Percentiles rank a stretch among this genome's conserved stretches.
phyloP scores from a whole-genome alignment of 1,140 invertebrate genomes.

The Bombus breviceps region DNA sequence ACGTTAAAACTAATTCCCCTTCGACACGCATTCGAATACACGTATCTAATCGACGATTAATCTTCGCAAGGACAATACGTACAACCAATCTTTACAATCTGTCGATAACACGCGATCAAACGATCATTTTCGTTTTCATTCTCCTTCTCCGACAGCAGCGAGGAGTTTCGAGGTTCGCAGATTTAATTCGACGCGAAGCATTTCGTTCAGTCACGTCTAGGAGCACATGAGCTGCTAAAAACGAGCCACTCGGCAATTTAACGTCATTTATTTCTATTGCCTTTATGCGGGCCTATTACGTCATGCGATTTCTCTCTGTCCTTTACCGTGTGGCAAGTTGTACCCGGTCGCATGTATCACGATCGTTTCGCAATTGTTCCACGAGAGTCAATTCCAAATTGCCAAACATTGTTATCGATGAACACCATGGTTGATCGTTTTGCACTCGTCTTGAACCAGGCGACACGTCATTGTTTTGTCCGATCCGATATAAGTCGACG shows the following conservation, averaged over 20 bases:
- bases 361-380: slow-evolving; percentile 19
- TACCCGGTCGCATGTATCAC: background rate
- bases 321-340: slow-evolving; percentile 32
- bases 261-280: slow-evolving; percentile 72
- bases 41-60: slow-evolving; percentile 48
- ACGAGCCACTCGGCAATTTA: slow-evolving; percentile 68
- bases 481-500: background rate
- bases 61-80: slow-evolving; percentile 41
- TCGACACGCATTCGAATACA: background rate
- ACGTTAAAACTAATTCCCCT: slow-evolving; percentile 30
- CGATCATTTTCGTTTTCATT: background rate
- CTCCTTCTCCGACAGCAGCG: background rate
- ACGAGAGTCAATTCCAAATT: slow-evolving; percentile 30
- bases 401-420: slow-evolving; percentile 23
- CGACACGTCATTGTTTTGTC: background rate
- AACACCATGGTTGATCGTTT: background rate
- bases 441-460: too few relatives aligned
- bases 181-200: slow-evolving; percentile 8
- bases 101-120: background rate
- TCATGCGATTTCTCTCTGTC: slow-evolving; percentile 62
- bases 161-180: background rate
- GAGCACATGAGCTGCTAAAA: slow-evolving; percentile 46
- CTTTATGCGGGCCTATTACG: slow-evolving; percentile 68
- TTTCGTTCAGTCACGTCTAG: background rate
- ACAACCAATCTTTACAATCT: background rate